These are phyloP conservation scores for Gonocerus acuteangulatus DNA, from an alignment of 2,888 invertebrate genomes.

Conservation along the genomic window DNA sequence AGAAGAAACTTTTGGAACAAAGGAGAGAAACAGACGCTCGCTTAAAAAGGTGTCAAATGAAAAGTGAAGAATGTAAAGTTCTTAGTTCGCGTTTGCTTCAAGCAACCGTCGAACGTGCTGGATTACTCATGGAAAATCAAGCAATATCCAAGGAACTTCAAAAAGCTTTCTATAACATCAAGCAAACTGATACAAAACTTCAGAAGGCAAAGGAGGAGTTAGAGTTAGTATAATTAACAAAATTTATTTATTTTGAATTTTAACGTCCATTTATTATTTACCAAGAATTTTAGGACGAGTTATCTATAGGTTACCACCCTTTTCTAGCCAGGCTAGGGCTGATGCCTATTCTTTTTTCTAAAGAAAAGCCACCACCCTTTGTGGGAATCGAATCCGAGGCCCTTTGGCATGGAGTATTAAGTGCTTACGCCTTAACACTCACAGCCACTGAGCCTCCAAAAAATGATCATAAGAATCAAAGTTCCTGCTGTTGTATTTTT, in stretches of 20 bases:
- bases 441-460: no score
- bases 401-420: no score
- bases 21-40: constrained; percentile 26
- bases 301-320: no score
- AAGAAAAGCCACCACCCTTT: no score
- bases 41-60: background rate
- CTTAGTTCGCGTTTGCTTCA: constrained; percentile 10
- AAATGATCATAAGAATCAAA: no score
- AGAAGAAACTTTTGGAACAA: constrained; percentile 29
- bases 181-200: constrained; percentile 1
- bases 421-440: no score
- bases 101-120: constrained; percentile 14
- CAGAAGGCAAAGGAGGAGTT: constrained; percentile 8
- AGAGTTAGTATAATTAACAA: constrained; percentile 3
- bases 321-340: no score
- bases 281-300: no score
- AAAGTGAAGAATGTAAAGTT: constrained; percentile 9
- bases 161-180: constrained; percentile 10
- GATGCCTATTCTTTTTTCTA: no score
- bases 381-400: no score
- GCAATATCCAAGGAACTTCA: constrained; percentile 15
- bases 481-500: no score
- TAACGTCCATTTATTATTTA: no score
- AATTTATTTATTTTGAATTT: background rate
- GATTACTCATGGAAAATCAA: constrained; percentile 8